Percentiles rank a stretch among this genome's conserved stretches.
These are phyloP conservation scores for Bugulina stolonifera DNA, from an alignment of 2,888 invertebrate species.

Conservation along the genomic window DNA sequence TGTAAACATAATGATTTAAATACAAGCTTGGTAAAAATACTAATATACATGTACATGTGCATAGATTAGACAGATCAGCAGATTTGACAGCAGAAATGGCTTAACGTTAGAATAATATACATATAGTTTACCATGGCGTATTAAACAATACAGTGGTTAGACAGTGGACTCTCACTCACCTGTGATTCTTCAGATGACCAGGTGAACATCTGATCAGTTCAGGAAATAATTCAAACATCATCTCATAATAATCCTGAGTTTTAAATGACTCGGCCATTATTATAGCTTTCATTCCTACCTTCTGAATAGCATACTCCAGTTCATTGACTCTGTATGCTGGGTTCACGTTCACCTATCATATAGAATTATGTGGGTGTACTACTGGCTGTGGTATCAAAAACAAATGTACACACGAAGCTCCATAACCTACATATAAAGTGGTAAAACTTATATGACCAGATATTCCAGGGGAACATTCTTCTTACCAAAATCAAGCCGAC, in stretches of 20 bases:
- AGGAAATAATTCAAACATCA: slow-evolving; percentile 61
- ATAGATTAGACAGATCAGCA: slow-evolving; percentile 41
- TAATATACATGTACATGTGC: too few relatives aligned
- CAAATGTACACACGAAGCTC: too few relatives aligned
- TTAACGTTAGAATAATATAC: too few relatives aligned
- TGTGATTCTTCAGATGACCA: slow-evolving; percentile 54
- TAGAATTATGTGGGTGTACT: too few relatives aligned
- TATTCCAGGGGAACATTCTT: too few relatives aligned
- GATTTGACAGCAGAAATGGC: neutral
- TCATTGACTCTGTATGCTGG: slow-evolving; percentile 67
- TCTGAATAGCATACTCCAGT: slow-evolving; percentile 66
- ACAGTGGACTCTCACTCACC: slow-evolving; percentile 50
- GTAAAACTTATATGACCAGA: too few relatives aligned
- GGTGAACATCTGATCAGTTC: slow-evolving; percentile 54
- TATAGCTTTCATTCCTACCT: slow-evolving; percentile 64
- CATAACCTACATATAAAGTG: too few relatives aligned
- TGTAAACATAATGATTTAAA: slow-evolving; percentile 33
- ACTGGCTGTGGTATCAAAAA: too few relatives aligned
- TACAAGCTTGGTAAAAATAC: slow-evolving; percentile 27
- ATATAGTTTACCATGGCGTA: too few relatives aligned
- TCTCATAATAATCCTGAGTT: slow-evolving; percentile 64
- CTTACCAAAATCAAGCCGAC: slow-evolving; percentile 66
- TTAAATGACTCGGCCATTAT: slow-evolving; percentile 63
- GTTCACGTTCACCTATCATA: slow-evolving; percentile 67
- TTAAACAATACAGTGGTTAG: too few relatives aligned